Base-by-base conservation (phyloP, 1,140 invertebrate genomes). In the Drosophila littoralis region DNA sequence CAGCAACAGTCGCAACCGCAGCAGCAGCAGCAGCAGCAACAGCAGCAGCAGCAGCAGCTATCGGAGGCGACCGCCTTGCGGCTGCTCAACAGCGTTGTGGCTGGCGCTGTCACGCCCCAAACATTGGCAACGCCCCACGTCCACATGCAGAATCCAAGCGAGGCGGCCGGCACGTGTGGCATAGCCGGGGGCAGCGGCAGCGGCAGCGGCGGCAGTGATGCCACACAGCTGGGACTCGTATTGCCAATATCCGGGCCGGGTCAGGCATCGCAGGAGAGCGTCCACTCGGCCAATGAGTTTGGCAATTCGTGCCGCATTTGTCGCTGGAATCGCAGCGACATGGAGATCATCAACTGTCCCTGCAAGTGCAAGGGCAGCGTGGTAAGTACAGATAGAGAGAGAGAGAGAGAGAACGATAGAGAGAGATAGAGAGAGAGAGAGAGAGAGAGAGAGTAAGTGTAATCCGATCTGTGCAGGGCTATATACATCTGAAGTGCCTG, bases 301-400 rank as follows among this genome's bases (percentile, higher is more conserved):
- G 84, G 84, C 1, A 79, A 89, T 33, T 85, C 88, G 22, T 92
- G 91, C 55, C 90, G 91, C 60, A 92, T 92, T 10, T 92, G 91
- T 59, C 90, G 88, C 51, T 91, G 79, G 69, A 76, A 92, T 42
- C 86, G 79, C n/a, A 77, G 65, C 54, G 91, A 91, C 42, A 81
- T 91, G 81, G 78, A 91, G 50, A 73, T 92, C 32, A 71, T 81
- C 6, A 79, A 52, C 13, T 91, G 88, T 70, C 91, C 91, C 4
- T 92, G 91, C 77, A 82, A 79, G 7, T 92, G 91, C 46, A 86
- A 68, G 43, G 91, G 91, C 22, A 92, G 88, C 55, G 91, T 92
- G 81, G 91, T 92, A 75, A 91, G 86, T 77, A 7, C 4, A 3
- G 3, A 12, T 2, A 4, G 1, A 35, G 1, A 13, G 32, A 5